These are phyloP conservation scores for Morone saxatilis DNA, from an alignment of 2,113 vertebrate genomes.

Conservation along the genomic window DNA sequence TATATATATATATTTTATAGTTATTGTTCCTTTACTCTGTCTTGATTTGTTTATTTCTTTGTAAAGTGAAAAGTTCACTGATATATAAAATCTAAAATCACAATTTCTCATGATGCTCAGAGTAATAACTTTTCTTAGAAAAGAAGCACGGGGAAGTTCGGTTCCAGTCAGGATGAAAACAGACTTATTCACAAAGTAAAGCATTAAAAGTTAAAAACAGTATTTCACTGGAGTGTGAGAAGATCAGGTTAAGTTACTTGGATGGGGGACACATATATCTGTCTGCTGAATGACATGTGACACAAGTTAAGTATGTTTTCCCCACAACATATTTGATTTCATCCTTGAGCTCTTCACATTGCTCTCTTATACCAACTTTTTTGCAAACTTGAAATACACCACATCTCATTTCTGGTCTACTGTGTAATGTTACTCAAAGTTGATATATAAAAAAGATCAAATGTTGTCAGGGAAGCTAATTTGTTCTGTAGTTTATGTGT, in stretches of 20 bases:
- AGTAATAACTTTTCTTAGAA: conserved; percentile 23
- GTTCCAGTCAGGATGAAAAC: conserved; percentile 13
- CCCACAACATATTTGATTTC: conserved; percentile 73
- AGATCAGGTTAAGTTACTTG: conserved; percentile 65
- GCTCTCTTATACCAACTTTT: conserved; percentile 4
- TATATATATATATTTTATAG: background rate
- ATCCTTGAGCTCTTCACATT: conserved; percentile 31
- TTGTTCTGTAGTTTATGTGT: background rate
- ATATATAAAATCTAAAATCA: background rate
- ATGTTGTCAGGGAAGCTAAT: background rate
- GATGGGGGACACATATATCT: conserved; percentile 58
- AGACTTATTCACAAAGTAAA: conserved; percentile 25
- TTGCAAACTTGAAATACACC: background rate
- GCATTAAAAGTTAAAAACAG: background rate
- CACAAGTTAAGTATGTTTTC: conserved; percentile 68
- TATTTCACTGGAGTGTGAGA: conserved; percentile 31
- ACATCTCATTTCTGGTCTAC: background rate
- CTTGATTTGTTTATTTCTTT: background rate
- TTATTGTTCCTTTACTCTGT: background rate
- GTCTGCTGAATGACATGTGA: conserved; percentile 67
- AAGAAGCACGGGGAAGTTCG: conserved; percentile 20
- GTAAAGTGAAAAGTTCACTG: background rate
- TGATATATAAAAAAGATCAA: background rate
- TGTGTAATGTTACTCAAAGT: background rate
- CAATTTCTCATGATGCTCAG: conserved; percentile 12